Evolutionary conservation across 1,140 invertebrate species (phyloP), one percentile per base, ranked within the genome.

Genomic region (Araneus ventricosus): DNA sequence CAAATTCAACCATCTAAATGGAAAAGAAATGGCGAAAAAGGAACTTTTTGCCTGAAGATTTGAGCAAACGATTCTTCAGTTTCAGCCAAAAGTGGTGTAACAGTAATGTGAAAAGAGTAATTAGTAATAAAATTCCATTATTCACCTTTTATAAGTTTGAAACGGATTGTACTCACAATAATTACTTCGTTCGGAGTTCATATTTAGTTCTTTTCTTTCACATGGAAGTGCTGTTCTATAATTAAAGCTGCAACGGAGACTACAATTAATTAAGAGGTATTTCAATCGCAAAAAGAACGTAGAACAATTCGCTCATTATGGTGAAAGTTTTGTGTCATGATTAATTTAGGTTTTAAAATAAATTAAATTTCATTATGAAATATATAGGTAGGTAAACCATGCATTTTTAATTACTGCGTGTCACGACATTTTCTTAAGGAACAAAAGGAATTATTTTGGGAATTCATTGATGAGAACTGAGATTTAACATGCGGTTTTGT

Each of bases 291-390:
- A 37, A 82, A 82, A 27, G 37, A 45, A 82, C 24, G 4, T 20
- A 82, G 20, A 70, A 80, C 30, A 80, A 39, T 80, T 8, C 7
- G n/a, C 17, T 39, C 52, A 86, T 86, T 86, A 80, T 14, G 34
- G 37, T 39, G 75, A 41, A 80, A 41, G 39, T 80, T 80, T 39
- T 37, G 37, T 37, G 75, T 24, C 75, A 41, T 41, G 39, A 80
- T 80, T 80, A 4, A 39, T 80, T 80, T 17, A 7, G 30, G 75
- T 41, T 67, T 80, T 39, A 34, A 41, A 39, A 80, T 41, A 80
- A 34, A 80, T 80, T 80, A 22, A 80, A 80, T 34, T 80, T 37
- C 37, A 41, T 80, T 39, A 41, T 80, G 75, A 80, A 80, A 67
- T 67, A 8, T n/a, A n/a, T 67, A 67, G 63, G 27, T 27, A 14